phyloP scores from a whole-genome alignment of 2,888 invertebrate genomes.

The Apodemia zela region DNA sequence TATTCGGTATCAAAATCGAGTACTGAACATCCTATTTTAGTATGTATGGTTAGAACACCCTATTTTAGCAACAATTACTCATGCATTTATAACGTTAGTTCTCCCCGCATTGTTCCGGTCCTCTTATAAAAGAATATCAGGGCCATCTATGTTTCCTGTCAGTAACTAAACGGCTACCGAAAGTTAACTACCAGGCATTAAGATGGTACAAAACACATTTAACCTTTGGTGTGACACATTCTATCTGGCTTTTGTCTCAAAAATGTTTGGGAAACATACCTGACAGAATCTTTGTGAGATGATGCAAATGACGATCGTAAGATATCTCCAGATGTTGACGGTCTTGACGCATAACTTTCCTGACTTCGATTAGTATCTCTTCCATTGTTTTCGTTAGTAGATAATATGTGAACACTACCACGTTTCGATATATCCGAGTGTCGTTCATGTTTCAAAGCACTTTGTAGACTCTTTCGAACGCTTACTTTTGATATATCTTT shows the following conservation, averaged over 20 bases:
- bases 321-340: background rate
- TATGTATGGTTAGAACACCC: too few relatives aligned
- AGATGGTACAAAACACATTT: too few relatives aligned
- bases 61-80: too few relatives aligned
- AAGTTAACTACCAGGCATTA: too few relatives aligned
- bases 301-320: background rate
- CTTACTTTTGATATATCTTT: slow-evolving; percentile 19
- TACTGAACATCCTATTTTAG: too few relatives aligned
- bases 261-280: slow-evolving; percentile 4
- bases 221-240: too few relatives aligned
- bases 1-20: too few relatives aligned
- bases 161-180: too few relatives aligned
- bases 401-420: background rate
- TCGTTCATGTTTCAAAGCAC: slow-evolving; percentile 18
- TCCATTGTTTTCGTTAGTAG: background rate
- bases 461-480: slow-evolving; percentile 13
- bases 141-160: too few relatives aligned
- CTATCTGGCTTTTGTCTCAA: background rate
- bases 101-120: too few relatives aligned
- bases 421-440: background rate
- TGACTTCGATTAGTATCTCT: background rate
- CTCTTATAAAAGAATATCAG: too few relatives aligned
- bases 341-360: background rate
- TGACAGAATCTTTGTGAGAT: slow-evolving; percentile 9
- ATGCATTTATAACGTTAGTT: too few relatives aligned